Evolutionary conservation across 2,888 invertebrate genomes (phyloP).

Genomic region (Neria commutata): DNA sequence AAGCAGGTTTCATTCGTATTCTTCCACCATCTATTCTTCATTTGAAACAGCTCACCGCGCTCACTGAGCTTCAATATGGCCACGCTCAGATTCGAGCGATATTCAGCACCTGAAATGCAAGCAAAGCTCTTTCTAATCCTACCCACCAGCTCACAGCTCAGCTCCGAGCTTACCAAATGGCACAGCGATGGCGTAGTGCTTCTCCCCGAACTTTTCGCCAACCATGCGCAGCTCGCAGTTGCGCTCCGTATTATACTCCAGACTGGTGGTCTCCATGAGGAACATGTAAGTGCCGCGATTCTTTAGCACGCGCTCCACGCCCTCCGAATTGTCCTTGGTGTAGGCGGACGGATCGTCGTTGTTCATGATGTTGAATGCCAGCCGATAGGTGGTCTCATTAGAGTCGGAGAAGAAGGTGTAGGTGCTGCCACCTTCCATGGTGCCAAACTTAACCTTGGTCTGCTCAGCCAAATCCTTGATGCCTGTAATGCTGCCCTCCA

Average conservation of each 20-base stretch:
- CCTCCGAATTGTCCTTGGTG: slow-evolving; percentile 77
- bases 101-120: slow-evolving; percentile 64
- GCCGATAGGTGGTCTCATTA: slow-evolving; percentile 82
- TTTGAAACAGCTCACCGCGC: slow-evolving; percentile 75
- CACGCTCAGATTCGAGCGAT: slow-evolving; percentile 80
- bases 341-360: slow-evolving; percentile 81
- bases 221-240: slow-evolving; percentile 81
- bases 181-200: slow-evolving; percentile 94
- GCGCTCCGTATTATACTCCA: slow-evolving; percentile 86
- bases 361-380: slow-evolving; percentile 90
- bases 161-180: slow-evolving; percentile 73
- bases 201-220: slow-evolving; percentile 82
- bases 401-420: slow-evolving; percentile 87
- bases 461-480: slow-evolving; percentile 92
- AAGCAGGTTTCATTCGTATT: slow-evolving; percentile 48
- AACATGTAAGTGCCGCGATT: slow-evolving; percentile 84
- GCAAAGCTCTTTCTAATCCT: no score
- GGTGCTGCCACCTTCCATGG: slow-evolving; percentile 85
- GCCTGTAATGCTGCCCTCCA: slow-evolving; percentile 86
- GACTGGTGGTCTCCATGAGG: slow-evolving; percentile 93
- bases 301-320: slow-evolving; percentile 78
- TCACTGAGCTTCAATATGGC: slow-evolving; percentile 92
- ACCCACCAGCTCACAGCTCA: no score
- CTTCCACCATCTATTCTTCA: slow-evolving; percentile 94
- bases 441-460: slow-evolving; percentile 92